Base-by-base conservation (phyloP, 2,113 vertebrate species). In the Odobenus rosmarus region DNA sequence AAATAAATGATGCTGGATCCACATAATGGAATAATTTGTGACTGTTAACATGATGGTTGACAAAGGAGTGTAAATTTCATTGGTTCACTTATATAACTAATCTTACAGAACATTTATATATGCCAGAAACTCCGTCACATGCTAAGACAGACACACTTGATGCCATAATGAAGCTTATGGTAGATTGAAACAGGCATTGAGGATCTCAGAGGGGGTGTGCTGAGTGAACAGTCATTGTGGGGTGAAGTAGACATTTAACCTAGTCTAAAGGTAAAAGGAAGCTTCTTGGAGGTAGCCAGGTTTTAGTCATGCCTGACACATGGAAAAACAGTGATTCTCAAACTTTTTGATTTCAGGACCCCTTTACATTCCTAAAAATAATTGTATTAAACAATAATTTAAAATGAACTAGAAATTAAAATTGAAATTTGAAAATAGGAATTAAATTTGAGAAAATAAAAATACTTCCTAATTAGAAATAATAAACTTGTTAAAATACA, bases 391-490 rank as follows among this genome's bases (percentile, higher is more conserved):
- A 26, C 12, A 42, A 74, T 26, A 74, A 24, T 72, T 24, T 39
- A 72, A 74, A 74, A 46, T 74, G 39, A 46, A 24, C 24, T 26
- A 46, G 21, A 80, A 77, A 74, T 74, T 88, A 46, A 72, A 76
- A 33, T 76, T n/a, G 9, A 57, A 76, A 76, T 76, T 49, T 76
- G 42, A 76, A 28, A 76, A 28, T 49, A 31, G 74, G 81, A 81
- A 62, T 72, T 74, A 74, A 87, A 62, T 62, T 74, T 64, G 36
- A 16, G 6, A 53, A 82, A 62, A 36, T 81, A 55, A 31, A 91
- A 83, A 82, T 67, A 26, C 61, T 74, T 57, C 72, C 72, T 46
- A 76, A 93, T 59, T 95, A 82, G n/a, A 76, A 93, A 85, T 86
- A 82, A 59, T 2, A 53, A 94, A 74, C 24, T 59, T 51, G 14